These are phyloP conservation scores for Ganaspis brasiliensis DNA, from an alignment of 2,888 invertebrate species.

Conservation along the genomic window DNA sequence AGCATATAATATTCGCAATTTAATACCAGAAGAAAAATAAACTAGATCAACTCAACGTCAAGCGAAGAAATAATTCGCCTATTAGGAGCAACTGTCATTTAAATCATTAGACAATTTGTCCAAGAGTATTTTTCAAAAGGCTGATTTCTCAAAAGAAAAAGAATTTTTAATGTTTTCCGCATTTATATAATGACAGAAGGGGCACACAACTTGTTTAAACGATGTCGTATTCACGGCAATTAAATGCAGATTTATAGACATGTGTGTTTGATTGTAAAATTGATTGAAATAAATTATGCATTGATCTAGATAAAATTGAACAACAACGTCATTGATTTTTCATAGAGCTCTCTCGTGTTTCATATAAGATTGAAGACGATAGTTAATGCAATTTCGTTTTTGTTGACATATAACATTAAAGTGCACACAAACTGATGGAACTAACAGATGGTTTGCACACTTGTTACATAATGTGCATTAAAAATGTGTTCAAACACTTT, in stretches of 20 bases:
- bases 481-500: background rate
- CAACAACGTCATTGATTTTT: constrained; percentile 22
- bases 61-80: background rate
- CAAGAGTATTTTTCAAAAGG: background rate
- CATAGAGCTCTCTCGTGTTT: background rate
- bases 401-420: constrained; percentile 1
- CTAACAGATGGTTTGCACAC: background rate
- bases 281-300: constrained; percentile 4
- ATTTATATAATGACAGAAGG: constrained; percentile 9
- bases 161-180: background rate
- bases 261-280: constrained; percentile 26
- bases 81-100: background rate
- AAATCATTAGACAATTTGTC: background rate
- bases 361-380: background rate
- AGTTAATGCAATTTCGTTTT: background rate
- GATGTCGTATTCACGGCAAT: background rate
- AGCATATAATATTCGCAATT: constrained; percentile 33
- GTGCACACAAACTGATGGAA: background rate
- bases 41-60: background rate
- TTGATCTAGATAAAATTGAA: constrained; percentile 29
- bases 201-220: constrained; percentile 13
- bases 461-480: constrained; percentile 1
- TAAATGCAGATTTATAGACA: constrained; percentile 23
- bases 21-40: constrained; percentile 12
- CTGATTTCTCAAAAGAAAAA: background rate